These are phyloP conservation scores for Hypselothyrea guttata DNA, from an alignment of 2,888 invertebrate species.

Conservation along the genomic window DNA sequence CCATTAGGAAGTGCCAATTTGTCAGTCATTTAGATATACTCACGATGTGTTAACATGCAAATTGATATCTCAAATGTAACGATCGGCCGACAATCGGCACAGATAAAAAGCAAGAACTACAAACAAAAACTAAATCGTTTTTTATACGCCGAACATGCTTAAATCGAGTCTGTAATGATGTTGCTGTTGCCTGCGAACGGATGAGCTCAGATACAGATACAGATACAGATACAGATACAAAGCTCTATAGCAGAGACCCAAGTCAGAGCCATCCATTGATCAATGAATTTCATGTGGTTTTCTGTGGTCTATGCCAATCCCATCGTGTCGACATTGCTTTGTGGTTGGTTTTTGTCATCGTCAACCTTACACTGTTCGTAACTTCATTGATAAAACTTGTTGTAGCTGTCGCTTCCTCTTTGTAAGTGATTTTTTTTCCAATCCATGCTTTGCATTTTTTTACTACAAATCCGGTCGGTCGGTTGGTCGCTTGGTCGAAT, in stretches of 20 bases:
- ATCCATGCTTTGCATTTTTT: slow-evolving; percentile 23
- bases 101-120: slow-evolving; percentile 2
- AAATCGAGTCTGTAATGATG: slow-evolving; percentile 53
- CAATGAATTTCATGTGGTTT: slow-evolving; percentile 61
- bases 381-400: slow-evolving; percentile 71
- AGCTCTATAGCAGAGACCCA: background rate
- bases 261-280: slow-evolving; percentile 36
- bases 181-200: slow-evolving; percentile 49
- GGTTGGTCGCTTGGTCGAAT: slow-evolving; percentile 10
- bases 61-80: slow-evolving; percentile 53
- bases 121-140: slow-evolving; percentile 35
- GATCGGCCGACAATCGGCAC: slow-evolving; percentile 36
- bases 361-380: slow-evolving; percentile 48
- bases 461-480: slow-evolving; percentile 57
- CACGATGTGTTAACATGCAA: slow-evolving; percentile 67
- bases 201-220: slow-evolving; percentile 21
- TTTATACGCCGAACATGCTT: slow-evolving; percentile 46
- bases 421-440: slow-evolving; percentile 63
- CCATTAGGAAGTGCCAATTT: slow-evolving; percentile 51
- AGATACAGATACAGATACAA: slow-evolving; percentile 2
- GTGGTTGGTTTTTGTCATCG: slow-evolving; percentile 46
- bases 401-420: slow-evolving; percentile 65
- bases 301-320: slow-evolving; percentile 50
- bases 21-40: slow-evolving; percentile 45
- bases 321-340: slow-evolving; percentile 32